Percentiles rank a stretch among this genome's conserved stretches.
These are phyloP conservation scores for Andricus curvator DNA, from an alignment of 2,888 invertebrate genomes.

Conservation along the genomic window DNA sequence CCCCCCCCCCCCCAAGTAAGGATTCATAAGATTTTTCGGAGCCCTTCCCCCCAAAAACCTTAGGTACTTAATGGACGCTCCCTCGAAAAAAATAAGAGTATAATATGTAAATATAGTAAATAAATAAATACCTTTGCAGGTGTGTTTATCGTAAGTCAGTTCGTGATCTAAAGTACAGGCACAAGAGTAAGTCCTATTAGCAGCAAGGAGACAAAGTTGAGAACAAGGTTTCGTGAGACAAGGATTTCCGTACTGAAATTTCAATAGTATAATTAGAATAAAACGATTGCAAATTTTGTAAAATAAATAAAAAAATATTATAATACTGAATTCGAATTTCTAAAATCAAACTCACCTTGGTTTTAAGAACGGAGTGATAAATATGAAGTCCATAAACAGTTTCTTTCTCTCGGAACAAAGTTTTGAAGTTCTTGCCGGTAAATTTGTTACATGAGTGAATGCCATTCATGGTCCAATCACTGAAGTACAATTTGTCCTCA, in stretches of 20 bases:
- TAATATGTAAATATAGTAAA: background rate
- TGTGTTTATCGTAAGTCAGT: slow-evolving; percentile 80
- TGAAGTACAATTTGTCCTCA: slow-evolving; percentile 94
- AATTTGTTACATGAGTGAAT: slow-evolving; percentile 90
- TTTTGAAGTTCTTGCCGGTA: slow-evolving; percentile 83
- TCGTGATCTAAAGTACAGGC: slow-evolving; percentile 88
- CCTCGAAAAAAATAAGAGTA: no score
- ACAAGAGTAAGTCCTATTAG: slow-evolving; percentile 82
- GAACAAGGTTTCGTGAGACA: slow-evolving; percentile 84
- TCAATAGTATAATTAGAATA: background rate
- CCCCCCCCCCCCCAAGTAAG: no score
- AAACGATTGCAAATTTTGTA: background rate
- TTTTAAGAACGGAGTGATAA: slow-evolving; percentile 85
- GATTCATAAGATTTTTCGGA: no score
- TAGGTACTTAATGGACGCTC: no score
- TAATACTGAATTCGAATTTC: background rate
- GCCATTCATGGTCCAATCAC: slow-evolving; percentile 89
- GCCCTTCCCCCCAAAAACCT: no score
- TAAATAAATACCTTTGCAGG: slow-evolving; percentile 79
- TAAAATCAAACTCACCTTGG: slow-evolving; percentile 63
- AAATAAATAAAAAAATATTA: background rate
- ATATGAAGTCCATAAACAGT: slow-evolving; percentile 85
- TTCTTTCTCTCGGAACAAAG: slow-evolving; percentile 80
- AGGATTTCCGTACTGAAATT: slow-evolving; percentile 78
- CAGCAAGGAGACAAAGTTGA: slow-evolving; percentile 87